phyloP scores from a whole-genome alignment of 2,797 vertebrate genomes.

The Chelon auratus region DNA sequence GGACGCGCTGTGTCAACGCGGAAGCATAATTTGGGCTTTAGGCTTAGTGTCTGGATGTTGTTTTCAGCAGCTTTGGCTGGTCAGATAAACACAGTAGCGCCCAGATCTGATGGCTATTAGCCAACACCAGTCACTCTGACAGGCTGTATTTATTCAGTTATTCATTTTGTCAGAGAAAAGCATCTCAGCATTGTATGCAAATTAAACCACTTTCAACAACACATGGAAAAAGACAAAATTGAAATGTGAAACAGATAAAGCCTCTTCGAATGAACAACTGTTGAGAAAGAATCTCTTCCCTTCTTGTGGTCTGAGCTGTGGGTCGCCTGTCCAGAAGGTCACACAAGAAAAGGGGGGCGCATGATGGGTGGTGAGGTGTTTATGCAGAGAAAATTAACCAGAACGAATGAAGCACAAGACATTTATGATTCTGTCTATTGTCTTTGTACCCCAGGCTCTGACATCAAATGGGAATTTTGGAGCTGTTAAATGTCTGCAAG shows the following conservation, averaged over 20 bases:
- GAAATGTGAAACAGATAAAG: slow-evolving; percentile 45
- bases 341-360: slow-evolving; percentile 1
- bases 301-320: slow-evolving; percentile 2
- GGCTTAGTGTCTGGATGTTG: slow-evolving; percentile 21
- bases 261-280: slow-evolving; percentile 24
- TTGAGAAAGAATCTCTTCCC: slow-evolving; percentile 17
- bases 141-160: slow-evolving; percentile 45
- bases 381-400: slow-evolving; percentile 38
- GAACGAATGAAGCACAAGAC: slow-evolving; percentile 21
- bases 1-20: no score
- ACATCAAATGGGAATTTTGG: slow-evolving; percentile 53
- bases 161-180: slow-evolving; percentile 28
- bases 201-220: slow-evolving; percentile 13
- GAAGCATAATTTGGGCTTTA: no score
- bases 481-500: slow-evolving; percentile 55
- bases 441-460: slow-evolving; percentile 41
- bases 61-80: slow-evolving; percentile 25
- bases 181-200: slow-evolving; percentile 39
- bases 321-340: slow-evolving; percentile 26
- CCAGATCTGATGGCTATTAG: slow-evolving; percentile 42
- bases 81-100: slow-evolving; percentile 43
- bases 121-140: slow-evolving; percentile 47
- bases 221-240: slow-evolving; percentile 23
- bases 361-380: slow-evolving; percentile 31
- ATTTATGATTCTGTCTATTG: slow-evolving; percentile 9